Percentiles rank a stretch among this genome's conserved stretches.
phyloP scores from a whole-genome alignment of 1,140 invertebrate species.

The Dufourea novaeangliae region DNA sequence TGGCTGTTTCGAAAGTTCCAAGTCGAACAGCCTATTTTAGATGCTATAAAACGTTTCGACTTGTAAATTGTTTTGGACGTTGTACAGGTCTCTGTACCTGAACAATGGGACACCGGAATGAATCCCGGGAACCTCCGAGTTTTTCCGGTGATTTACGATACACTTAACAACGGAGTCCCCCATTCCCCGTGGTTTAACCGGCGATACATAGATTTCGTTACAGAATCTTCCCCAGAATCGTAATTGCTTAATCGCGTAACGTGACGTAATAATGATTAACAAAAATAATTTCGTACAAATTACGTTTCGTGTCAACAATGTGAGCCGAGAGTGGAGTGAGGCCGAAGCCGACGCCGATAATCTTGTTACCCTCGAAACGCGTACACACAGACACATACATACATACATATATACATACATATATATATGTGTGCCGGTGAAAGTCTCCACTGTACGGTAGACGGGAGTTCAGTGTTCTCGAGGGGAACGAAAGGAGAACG shows the following conservation, averaged over 20 bases:
- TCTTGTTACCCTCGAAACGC: conserved; percentile 64
- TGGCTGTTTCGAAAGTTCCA: conserved; percentile 67
- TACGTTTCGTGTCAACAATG: conserved; percentile 9
- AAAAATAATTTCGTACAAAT: background rate
- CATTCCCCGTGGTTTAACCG: background rate
- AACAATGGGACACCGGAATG: conserved; percentile 6
- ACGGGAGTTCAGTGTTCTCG: conserved; percentile 46
- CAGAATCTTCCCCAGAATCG: background rate
- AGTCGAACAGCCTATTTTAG: conserved; percentile 64
- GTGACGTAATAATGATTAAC: background rate
- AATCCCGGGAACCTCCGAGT: background rate
- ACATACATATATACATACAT: no score
- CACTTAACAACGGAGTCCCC: background rate
- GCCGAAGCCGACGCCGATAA: conserved; percentile 55
- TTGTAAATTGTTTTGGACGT: conserved; percentile 31
- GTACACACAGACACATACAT: no score
- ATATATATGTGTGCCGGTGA: conserved; percentile 48
- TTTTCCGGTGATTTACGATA: background rate
- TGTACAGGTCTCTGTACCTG: conserved; percentile 1
- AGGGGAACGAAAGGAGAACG: conserved; percentile 47
- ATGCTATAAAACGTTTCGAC: conserved; percentile 47
- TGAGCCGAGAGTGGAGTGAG: conserved; percentile 32
- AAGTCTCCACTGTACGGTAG: conserved; percentile 53
- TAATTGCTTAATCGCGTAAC: background rate
- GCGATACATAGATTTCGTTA: background rate